Evolutionary conservation across 2,113 vertebrate species (phyloP).

Genomic region (Lophius piscatorius): DNA sequence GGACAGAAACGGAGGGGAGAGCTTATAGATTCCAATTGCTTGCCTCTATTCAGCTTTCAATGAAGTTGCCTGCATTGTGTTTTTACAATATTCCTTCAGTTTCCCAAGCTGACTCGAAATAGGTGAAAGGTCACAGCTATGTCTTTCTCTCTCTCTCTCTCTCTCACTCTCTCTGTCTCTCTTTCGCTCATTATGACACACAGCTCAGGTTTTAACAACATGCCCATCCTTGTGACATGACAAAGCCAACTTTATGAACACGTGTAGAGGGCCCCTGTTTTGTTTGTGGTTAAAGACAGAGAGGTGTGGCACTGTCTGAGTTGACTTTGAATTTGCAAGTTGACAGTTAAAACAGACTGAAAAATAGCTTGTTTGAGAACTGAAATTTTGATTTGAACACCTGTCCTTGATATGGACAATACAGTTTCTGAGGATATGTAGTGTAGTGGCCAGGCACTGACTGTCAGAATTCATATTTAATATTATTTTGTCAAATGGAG

Average conservation of each 20-base stretch:
- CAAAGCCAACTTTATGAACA: constrained; percentile 13
- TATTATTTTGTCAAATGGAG: no score
- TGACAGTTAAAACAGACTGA: constrained; percentile 17
- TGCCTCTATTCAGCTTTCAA: constrained; percentile 11
- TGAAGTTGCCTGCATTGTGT: constrained; percentile 3
- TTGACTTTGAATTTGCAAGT: constrained; percentile 24
- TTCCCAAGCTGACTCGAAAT: constrained; percentile 54
- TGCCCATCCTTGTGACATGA: constrained; percentile 25
- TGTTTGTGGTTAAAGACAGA: neutral
- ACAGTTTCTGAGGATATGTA: neutral
- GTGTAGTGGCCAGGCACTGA: no score
- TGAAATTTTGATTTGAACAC: neutral
- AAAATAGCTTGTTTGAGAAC: constrained; percentile 1
- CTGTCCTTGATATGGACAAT: neutral
- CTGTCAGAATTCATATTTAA: neutral
- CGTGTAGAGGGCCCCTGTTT: constrained; percentile 9
- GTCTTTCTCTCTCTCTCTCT: constrained; percentile 2
- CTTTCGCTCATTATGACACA: constrained; percentile 35
- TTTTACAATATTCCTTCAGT: constrained; percentile 48
- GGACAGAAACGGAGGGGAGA: neutral
- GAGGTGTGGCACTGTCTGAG: constrained; percentile 17
- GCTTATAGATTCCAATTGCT: constrained; percentile 1
- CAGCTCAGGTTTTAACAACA: constrained; percentile 29
- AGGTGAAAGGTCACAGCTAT: constrained; percentile 63
- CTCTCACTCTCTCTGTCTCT: constrained; percentile 6